Evolutionary conservation across 2,113 vertebrate genomes (phyloP).

Genomic region (Megalops atlanticus): DNA sequence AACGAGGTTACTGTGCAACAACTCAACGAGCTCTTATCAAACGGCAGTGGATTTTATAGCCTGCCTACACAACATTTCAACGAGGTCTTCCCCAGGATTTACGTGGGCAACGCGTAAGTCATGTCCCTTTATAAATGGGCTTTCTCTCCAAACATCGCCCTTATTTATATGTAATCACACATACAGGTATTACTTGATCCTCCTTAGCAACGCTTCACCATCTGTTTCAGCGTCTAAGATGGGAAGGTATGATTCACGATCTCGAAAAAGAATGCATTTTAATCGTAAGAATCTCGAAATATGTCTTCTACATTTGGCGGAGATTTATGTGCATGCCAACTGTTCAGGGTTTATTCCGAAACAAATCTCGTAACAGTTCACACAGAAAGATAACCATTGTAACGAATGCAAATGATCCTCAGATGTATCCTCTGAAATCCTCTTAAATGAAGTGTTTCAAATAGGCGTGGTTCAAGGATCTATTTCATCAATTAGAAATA

Average conservation of each 20-base stretch:
- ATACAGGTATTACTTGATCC: slow-evolving; percentile 38
- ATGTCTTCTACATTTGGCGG: background rate
- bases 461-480: background rate
- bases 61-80: slow-evolving; percentile 92
- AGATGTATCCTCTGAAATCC: background rate
- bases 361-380: background rate
- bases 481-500: background rate
- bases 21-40: slow-evolving; percentile 88
- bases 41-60: slow-evolving; percentile 90
- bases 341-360: background rate
- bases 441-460: background rate
- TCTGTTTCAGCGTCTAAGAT: background rate
- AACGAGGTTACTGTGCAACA: slow-evolving; percentile 81
- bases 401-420: background rate
- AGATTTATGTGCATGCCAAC: background rate
- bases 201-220: background rate
- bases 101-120: slow-evolving; percentile 94
- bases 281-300: background rate
- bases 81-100: slow-evolving; percentile 89
- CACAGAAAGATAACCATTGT: background rate
- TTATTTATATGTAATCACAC: slow-evolving; percentile 17
- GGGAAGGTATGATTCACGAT: background rate
- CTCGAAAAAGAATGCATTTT: background rate
- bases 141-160: background rate
- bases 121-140: background rate